phyloP scores from a whole-genome alignment of 2,797 vertebrate species.

The Ceryle rudis region DNA sequence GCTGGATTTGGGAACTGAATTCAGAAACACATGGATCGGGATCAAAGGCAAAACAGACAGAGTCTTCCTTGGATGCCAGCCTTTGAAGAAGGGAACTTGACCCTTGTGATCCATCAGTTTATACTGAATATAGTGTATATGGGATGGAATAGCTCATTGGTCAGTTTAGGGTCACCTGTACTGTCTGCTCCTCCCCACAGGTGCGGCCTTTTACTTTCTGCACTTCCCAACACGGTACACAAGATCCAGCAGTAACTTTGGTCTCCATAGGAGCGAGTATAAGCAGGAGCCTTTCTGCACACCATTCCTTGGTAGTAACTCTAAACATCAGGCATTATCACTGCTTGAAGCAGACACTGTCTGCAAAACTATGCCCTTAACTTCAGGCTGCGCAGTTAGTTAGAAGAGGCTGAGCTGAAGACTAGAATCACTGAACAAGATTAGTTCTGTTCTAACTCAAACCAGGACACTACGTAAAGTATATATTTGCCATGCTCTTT shows the following conservation, averaged over 20 bases:
- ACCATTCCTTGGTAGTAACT: neutral
- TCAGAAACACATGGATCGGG: neutral
- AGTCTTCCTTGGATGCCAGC: neutral
- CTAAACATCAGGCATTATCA: neutral
- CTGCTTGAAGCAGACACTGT: neutral
- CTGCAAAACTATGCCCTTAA: neutral
- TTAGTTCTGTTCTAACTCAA: neutral
- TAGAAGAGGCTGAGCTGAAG: neutral
- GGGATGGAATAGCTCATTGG: neutral
- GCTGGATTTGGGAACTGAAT: too few relatives aligned
- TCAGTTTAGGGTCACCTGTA: neutral
- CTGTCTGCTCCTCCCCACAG: neutral
- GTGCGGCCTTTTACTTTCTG: neutral
- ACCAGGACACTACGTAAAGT: neutral
- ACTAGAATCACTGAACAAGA: neutral
- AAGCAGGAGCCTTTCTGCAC: neutral
- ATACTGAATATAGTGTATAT: neutral
- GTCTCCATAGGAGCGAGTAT: neutral
- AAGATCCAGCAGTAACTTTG: neutral
- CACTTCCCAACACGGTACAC: neutral
- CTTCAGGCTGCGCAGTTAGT: neutral
- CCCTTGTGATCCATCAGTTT: neutral
- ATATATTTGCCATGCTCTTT: neutral
- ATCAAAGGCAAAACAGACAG: neutral
- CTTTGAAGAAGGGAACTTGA: neutral